A percentile compares a stretch with the other conserved stretches of the same genome.
These are phyloP conservation scores for Cyclura pinguis DNA, from an alignment of 2,797 vertebrate genomes.

Conservation along the genomic window DNA sequence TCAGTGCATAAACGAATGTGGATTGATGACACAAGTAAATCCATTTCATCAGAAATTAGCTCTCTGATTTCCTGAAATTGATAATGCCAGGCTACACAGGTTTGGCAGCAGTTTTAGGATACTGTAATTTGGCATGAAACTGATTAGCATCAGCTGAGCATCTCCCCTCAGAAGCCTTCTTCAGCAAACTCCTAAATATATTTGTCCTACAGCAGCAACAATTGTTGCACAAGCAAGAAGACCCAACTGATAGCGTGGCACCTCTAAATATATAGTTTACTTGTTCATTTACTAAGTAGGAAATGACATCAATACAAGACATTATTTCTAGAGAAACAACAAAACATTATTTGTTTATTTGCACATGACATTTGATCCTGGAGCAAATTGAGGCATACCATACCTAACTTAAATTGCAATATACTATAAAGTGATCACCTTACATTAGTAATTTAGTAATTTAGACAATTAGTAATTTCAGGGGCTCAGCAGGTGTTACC, in stretches of 20 bases:
- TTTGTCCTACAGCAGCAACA: slow-evolving; percentile 1
- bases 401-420: neutral
- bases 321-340: neutral
- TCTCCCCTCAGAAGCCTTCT: slow-evolving; percentile 21
- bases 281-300: neutral
- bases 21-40: slow-evolving; percentile 8
- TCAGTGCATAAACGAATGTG: slow-evolving; percentile 36
- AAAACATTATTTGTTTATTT: neutral
- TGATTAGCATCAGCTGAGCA: slow-evolving; percentile 34
- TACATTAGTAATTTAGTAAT: too few relatives aligned
- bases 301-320: neutral
- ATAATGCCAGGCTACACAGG: neutral
- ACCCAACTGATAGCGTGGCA: neutral
- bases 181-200: slow-evolving; percentile 15
- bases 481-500: too few relatives aligned
- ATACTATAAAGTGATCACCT: neutral
- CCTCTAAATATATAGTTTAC: neutral
- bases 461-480: neutral
- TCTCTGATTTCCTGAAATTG: slow-evolving; percentile 49
- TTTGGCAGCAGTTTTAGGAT: slow-evolving; percentile 46
- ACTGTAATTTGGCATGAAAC: slow-evolving; percentile 62
- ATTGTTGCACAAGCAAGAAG: neutral
- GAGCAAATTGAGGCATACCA: neutral
- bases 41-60: slow-evolving; percentile 29
- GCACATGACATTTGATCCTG: neutral